These are phyloP conservation scores for Streptopelia turtur DNA, from an alignment of 2,797 vertebrate genomes.

Conservation along the genomic window DNA sequence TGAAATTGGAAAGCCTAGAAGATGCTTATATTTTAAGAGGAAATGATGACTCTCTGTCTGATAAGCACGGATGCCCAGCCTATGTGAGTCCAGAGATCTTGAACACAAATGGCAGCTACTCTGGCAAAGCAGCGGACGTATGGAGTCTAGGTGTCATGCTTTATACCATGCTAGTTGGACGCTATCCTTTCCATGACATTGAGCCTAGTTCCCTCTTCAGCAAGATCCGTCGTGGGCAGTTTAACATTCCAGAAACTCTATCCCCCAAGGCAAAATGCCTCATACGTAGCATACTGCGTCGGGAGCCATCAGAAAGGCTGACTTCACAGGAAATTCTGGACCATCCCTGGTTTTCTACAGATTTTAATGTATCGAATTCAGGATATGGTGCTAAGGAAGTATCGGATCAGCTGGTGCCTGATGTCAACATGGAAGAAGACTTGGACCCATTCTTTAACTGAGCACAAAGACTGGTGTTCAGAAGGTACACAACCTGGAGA, in stretches of 20 bases:
- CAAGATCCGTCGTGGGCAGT: slow-evolving; percentile 98
- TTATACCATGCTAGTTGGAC: slow-evolving; percentile 98
- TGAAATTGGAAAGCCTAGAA: slow-evolving; percentile 98
- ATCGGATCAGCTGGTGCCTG: slow-evolving; percentile 96
- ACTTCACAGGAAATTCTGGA: slow-evolving; percentile 97
- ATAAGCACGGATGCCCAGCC: slow-evolving; percentile 98
- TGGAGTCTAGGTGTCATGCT: slow-evolving; percentile 99
- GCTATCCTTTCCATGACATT: slow-evolving; percentile 98
- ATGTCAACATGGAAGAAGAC: slow-evolving; percentile 98
- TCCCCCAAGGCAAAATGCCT: slow-evolving; percentile 99
- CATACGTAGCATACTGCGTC: slow-evolving; percentile 96
- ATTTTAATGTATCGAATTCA: slow-evolving; percentile 82
- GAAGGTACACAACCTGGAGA: slow-evolving; percentile 79
- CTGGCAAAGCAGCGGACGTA: slow-evolving; percentile 97
- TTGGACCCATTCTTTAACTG: slow-evolving; percentile 98
- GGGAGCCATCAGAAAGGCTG: slow-evolving; percentile 96
- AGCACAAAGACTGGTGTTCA: slow-evolving; percentile 78
- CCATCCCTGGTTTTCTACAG: slow-evolving; percentile 95
- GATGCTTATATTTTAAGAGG: slow-evolving; percentile 95
- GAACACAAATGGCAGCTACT: slow-evolving; percentile 97
- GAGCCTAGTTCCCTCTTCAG: slow-evolving; percentile 98
- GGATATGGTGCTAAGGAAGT: slow-evolving; percentile 88
- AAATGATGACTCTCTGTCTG: slow-evolving; percentile 93
- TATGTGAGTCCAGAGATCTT: slow-evolving; percentile 99
- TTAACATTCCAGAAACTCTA: slow-evolving; percentile 98